These are phyloP conservation scores for Triplophysa bombifrons DNA, from an alignment of 2,797 vertebrate species.

Conservation along the genomic window DNA sequence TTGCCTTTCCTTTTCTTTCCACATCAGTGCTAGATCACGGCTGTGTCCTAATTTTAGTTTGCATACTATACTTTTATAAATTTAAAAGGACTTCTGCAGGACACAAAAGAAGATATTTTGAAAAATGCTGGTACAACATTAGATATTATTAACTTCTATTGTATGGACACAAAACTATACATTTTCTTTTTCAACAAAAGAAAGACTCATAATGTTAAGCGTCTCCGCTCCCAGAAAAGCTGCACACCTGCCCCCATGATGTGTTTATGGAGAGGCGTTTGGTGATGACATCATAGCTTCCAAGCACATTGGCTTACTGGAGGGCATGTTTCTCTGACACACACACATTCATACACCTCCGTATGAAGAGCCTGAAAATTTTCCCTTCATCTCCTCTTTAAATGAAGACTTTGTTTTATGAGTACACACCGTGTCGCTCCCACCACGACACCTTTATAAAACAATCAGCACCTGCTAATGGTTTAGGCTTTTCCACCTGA, in stretches of 20 bases:
- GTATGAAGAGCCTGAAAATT: background rate
- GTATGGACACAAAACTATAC: too few species aligned
- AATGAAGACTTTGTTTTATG: slow-evolving; percentile 6
- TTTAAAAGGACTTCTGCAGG: too few species aligned
- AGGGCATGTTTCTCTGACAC: slow-evolving; percentile 26
- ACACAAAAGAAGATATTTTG: too few species aligned
- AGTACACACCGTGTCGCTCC: background rate
- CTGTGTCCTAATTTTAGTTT: background rate
- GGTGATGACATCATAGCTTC: slow-evolving; percentile 40
- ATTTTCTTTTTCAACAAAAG: too few species aligned
- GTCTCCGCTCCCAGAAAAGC: background rate
- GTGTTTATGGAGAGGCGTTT: slow-evolving; percentile 32
- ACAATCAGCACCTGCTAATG: too few species aligned
- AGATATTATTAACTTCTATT: too few species aligned
- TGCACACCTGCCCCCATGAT: slow-evolving; percentile 11
- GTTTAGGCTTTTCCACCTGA: too few species aligned
- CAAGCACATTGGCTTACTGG: slow-evolving; percentile 6
- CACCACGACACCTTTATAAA: background rate
- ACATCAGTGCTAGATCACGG: background rate
- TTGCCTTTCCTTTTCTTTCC: background rate
- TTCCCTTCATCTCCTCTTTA: background rate
- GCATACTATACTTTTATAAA: background rate
- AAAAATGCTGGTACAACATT: too few species aligned
- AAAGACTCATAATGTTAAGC: background rate
- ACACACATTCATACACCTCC: background rate